Base-by-base conservation (phyloP, 92 coral and sea anemone genomes). In the Bergia puertoricense region DNA sequence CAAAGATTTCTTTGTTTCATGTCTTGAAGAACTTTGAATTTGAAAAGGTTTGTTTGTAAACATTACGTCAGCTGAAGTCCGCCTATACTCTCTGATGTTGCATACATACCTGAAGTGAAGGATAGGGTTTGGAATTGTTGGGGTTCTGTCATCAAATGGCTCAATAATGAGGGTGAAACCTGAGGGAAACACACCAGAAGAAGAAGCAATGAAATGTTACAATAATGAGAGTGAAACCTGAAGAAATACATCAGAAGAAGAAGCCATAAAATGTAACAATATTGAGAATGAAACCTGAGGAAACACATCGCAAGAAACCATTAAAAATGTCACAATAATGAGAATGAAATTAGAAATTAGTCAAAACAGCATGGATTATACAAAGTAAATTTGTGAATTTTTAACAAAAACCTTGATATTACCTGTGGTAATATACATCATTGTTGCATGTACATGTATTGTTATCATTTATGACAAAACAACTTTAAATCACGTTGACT, bases 111-210 rank as follows among this genome's bases (percentile, higher is more conserved):
- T 97, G 94, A 97, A 95, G 81, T 96, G 98, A 50, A 97, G 95
- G 11, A 97, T 93, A 0, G 99, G 99, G 81, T 97, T 97, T n/a
- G 99, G 97, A 78, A 97, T 97, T 37, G 99, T 97, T 81, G 99
- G 99, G 15, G 99, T 97, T 65, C 99, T 90, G 90, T 97, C 99
- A 88, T 97, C 99, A 90, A 97, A 97, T 3, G 99, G 99, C 73
- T 97, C 99, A 56, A 97, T 95, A 23, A 97, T 97, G 41, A 96
- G 89, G 66, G 92, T 91, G 59, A 96, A 96, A 41, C 98, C 98
- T 96, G 85, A 1, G 23, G 76, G 69, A 42, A 44, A 71, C 36
- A 18, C 77, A 30, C 30, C 30, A 30, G 30, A 30, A 30, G 30
- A 30, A 30, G 30, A 30, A 30, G 30, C 30, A 30, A 30, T n/a